Evolutionary conservation across 2,797 vertebrate species (phyloP).

Genomic region (Chelon auratus): DNA sequence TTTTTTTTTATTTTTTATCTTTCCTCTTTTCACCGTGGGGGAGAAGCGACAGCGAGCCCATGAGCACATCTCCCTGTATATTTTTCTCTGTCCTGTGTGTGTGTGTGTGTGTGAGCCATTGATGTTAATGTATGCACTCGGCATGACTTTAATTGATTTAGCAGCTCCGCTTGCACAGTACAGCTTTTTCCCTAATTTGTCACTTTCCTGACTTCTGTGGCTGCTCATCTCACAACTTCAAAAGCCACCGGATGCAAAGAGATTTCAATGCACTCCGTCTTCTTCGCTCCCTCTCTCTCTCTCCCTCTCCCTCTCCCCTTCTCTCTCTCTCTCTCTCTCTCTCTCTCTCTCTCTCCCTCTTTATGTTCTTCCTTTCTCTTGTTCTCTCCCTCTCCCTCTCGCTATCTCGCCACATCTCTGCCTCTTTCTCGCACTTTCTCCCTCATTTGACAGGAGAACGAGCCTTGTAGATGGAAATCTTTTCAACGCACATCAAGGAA

Average conservation of each 20-base stretch:
- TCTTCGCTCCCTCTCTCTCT: slow-evolving; percentile 31
- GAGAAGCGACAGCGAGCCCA: slow-evolving; percentile 67
- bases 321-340: slow-evolving; percentile 50
- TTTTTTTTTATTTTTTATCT: slow-evolving; percentile 63
- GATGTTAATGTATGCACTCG: slow-evolving; percentile 82
- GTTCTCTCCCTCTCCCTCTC: slow-evolving; percentile 55
- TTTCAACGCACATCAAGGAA: slow-evolving; percentile 81
- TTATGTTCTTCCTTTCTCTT: slow-evolving; percentile 62
- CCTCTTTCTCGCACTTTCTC: slow-evolving; percentile 60
- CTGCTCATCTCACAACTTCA: slow-evolving; percentile 83
- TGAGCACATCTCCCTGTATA: slow-evolving; percentile 54
- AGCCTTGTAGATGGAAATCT: slow-evolving; percentile 79
- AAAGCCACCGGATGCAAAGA: slow-evolving; percentile 79
- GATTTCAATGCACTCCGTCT: slow-evolving; percentile 73
- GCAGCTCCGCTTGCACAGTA: slow-evolving; percentile 79
- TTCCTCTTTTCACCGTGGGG: slow-evolving; percentile 68
- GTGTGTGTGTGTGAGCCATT: slow-evolving; percentile 54
- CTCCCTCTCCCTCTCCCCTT: slow-evolving; percentile 31
- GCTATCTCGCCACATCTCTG: slow-evolving; percentile 59
- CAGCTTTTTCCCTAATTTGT: slow-evolving; percentile 86
- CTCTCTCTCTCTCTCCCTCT: slow-evolving; percentile 49
- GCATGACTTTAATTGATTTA: slow-evolving; percentile 86
- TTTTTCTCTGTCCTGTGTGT: slow-evolving; percentile 34
- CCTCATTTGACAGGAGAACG: slow-evolving; percentile 77
- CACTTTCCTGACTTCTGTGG: slow-evolving; percentile 85